Evolutionary conservation across 35 echinoderm and acorn worm species (phyloP).

Genomic region (Diadema setosum): DNA sequence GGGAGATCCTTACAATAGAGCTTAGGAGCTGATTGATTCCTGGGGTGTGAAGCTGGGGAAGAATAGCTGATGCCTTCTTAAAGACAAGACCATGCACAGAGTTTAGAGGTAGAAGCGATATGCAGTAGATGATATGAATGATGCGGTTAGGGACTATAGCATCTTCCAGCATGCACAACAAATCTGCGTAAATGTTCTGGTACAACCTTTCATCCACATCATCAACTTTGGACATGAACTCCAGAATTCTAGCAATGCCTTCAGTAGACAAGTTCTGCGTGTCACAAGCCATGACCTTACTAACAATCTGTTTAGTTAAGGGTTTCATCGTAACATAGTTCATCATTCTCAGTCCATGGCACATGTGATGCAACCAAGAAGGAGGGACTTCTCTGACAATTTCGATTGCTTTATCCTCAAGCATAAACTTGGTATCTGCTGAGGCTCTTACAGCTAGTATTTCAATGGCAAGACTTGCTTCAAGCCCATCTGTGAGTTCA

Average conservation of each 20-base stretch:
- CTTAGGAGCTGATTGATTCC: constrained; percentile 54
- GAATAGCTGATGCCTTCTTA: not conserved
- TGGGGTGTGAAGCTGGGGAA: constrained; percentile 60
- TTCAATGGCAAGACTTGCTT: constrained; percentile 39
- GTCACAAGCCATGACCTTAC: not conserved
- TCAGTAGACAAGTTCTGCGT: not conserved
- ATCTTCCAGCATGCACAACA: not conserved
- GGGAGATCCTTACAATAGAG: constrained; percentile 43
- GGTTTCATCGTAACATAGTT: constrained; percentile 31
- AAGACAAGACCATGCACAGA: constrained; percentile 21
- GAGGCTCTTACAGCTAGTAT: constrained; percentile 35
- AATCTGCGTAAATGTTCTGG: not conserved
- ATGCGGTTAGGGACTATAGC: constrained; percentile 19
- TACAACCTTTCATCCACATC: not conserved
- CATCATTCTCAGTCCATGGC: constrained; percentile 54
- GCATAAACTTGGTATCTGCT: constrained; percentile 62
- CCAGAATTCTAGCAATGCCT: constrained; percentile 20
- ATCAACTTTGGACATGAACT: constrained; percentile 21
- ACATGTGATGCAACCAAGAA: constrained; percentile 17
- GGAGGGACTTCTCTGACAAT: not conserved
- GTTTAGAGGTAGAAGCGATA: constrained; percentile 38
- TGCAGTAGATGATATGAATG: constrained; percentile 26
- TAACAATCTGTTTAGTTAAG: not conserved
- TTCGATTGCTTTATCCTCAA: constrained; percentile 50
- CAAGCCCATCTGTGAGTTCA: not conserved